A percentile compares a stretch with the other conserved stretches of the same genome.
Conservation (phyloP, 2,113 vertebrate genomes). For the Ploceus nigricollis region DNA sequence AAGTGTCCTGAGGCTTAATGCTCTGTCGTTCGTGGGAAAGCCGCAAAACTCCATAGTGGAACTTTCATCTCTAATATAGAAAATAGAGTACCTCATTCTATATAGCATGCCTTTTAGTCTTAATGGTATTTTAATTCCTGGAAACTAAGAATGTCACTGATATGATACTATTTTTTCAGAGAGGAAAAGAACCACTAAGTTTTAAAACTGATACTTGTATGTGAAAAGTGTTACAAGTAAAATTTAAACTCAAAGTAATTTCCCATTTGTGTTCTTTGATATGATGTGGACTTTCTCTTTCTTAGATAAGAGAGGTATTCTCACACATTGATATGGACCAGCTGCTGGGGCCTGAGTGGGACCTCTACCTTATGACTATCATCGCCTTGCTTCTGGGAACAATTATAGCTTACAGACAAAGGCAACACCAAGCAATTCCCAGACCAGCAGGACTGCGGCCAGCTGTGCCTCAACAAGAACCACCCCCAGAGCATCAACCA, state of each 20-base stretch:
- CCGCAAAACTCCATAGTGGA: not conserved
- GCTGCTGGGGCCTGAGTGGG: constrained; percentile 96
- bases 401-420: constrained; percentile 93
- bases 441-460: constrained; percentile 61
- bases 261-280: not conserved
- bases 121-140: not conserved
- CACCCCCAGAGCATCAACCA: constrained; percentile 67
- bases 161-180: not conserved
- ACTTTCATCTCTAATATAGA: not conserved
- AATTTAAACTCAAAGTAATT: not conserved
- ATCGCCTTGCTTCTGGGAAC: constrained; percentile 93
- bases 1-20: not conserved
- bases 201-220: not conserved
- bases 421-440: constrained; percentile 87
- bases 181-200: not conserved
- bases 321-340: constrained; percentile 93
- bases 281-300: not conserved
- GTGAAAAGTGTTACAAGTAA: not conserved
- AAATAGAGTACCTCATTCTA: not conserved
- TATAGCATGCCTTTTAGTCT: not conserved
- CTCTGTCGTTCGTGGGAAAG: not conserved
- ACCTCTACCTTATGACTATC: constrained; percentile 98
- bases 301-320: constrained; percentile 84
- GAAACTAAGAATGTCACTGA: not conserved
- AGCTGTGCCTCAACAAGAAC: constrained; percentile 71